Conservation (phyloP, 2,113 vertebrate species). For the Excalfactoria chinensis region DNA sequence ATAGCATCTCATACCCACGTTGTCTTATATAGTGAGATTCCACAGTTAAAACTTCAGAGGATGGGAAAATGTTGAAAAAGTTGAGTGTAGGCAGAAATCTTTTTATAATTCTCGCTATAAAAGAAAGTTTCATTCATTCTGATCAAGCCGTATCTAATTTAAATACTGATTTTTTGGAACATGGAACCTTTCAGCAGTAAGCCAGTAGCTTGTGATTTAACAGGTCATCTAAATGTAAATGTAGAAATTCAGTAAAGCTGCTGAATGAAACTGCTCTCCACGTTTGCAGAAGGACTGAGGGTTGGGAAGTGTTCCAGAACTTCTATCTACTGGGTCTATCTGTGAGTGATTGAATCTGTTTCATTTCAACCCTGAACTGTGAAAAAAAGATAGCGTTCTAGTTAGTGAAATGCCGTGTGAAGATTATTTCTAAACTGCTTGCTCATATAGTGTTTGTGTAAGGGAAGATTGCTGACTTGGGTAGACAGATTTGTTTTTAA, state of each 20-base stretch:
- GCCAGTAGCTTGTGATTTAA: background rate
- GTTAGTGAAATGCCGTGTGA: background rate
- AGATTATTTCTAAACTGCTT: constrained; percentile 27
- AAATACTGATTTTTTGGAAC: background rate
- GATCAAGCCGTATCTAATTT: background rate
- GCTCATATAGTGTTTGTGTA: background rate
- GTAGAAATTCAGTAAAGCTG: background rate
- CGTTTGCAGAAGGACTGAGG: background rate
- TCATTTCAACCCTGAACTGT: background rate
- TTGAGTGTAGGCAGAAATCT: background rate
- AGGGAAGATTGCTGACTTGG: background rate
- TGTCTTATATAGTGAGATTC: background rate
- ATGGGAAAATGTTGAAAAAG: background rate
- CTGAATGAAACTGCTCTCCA: background rate
- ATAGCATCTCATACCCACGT: background rate
- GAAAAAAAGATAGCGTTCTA: background rate
- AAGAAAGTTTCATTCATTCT: background rate
- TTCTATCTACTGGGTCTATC: background rate
- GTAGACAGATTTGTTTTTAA: constrained; percentile 31
- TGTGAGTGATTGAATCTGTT: constrained; percentile 34
- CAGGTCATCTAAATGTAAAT: constrained; percentile 45
- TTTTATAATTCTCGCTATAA: background rate
- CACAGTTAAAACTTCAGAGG: background rate
- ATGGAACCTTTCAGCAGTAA: constrained; percentile 18
- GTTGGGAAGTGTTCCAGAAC: constrained; percentile 19